Evolutionary conservation across 2,797 vertebrate genomes (phyloP).

Genomic region (Mallotus villosus): DNA sequence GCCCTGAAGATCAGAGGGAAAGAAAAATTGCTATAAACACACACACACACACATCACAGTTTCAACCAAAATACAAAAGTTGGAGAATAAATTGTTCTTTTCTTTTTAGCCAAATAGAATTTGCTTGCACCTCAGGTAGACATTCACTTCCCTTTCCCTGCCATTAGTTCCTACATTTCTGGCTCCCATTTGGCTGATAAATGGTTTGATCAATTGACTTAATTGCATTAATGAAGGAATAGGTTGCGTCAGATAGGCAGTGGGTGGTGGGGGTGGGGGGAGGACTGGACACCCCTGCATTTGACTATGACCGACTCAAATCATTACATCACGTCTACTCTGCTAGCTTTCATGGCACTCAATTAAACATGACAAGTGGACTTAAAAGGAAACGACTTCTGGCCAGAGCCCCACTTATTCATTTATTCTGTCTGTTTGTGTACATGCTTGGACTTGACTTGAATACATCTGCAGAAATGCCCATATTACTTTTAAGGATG

Average conservation of each 20-base stretch:
- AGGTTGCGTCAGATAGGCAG: slow-evolving; percentile 28
- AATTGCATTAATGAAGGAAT: slow-evolving; percentile 43
- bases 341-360: slow-evolving; percentile 32
- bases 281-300: slow-evolving; percentile 24
- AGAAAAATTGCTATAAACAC: not conserved
- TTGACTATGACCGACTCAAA: slow-evolving; percentile 32
- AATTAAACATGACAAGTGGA: slow-evolving; percentile 50
- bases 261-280: not conserved
- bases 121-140: slow-evolving; percentile 23
- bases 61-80: no score
- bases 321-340: slow-evolving; percentile 41
- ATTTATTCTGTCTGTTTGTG: slow-evolving; percentile 5
- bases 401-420: not conserved
- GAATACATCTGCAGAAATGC: not conserved
- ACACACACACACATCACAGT: no score
- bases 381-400: slow-evolving; percentile 29
- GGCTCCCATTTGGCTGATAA: slow-evolving; percentile 30
- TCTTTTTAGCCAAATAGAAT: not conserved
- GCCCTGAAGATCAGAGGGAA: slow-evolving; percentile 65
- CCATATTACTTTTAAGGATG: not conserved
- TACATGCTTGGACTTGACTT: not conserved
- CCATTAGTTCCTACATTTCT: slow-evolving; percentile 30
- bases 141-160: slow-evolving; percentile 4
- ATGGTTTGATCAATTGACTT: slow-evolving; percentile 44
- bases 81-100: not conserved